Base-by-base conservation (phyloP, 2,113 vertebrate species). In the Arvicanthis niloticus region DNA sequence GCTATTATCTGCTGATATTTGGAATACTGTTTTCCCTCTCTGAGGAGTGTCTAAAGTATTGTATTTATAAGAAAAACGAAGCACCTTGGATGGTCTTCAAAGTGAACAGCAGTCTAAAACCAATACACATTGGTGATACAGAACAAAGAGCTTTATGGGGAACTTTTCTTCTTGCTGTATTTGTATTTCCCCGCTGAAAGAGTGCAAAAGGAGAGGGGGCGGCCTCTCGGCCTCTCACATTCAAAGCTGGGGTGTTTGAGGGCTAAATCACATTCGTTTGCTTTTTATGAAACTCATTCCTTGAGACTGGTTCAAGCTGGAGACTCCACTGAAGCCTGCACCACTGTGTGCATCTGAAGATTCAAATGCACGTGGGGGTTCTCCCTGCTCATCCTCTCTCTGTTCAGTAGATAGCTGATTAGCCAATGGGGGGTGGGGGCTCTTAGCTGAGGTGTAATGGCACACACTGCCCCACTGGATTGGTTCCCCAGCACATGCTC, bases 1-100 rank as follows among this genome's bases (percentile, higher is more conserved):
- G 77, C 97, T 94, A 98, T 98, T 98, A 98, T 96, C 94, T 98
- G 45, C 90, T 97, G 96, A 95, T 97, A 97, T 92, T 98, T 96
- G 96, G 98, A 98, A 97, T 96, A 91, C 72, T 94, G 86, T 91
- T 97, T 96, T 91, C 86, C 93, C 94, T 97, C 97, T 97, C 93
- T 68, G 81, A 95, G 94, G 68, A 85, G 93, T 94, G 10, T 26
- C 91, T 98, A 96, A 97, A 76, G 97, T 97, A 93, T 94, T 97
- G 68, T 85, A 91, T 95, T 98, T 98, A 97, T 96, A 94, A 94
- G 92, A 97, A 97, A 88, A 95, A 80, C 51, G 89, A 97, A 98
- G 60, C 90, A 98, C 96, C 96, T 96, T 98, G 97, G 97, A 95
- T 93, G 80, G 22, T 90, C 95, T 96, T 98, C 96, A 97, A 97